Evolutionary conservation across 2,113 vertebrate species (phyloP).

Genomic region (Podocnemis expansa): DNA sequence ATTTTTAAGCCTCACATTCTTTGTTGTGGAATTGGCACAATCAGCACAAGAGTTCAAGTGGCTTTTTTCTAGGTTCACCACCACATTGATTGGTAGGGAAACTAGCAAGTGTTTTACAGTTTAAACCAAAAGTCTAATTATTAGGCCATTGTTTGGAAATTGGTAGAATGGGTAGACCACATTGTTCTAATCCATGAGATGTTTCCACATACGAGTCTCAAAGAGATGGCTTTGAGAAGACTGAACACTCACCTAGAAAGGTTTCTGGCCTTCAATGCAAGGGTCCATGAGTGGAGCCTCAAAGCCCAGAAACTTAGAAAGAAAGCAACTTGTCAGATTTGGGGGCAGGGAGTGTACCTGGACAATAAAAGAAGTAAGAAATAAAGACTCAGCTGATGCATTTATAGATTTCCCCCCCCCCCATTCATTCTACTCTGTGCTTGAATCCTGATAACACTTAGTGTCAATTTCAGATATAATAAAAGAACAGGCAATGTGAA

Average conservation of each 20-base stretch:
- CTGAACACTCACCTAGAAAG: background rate
- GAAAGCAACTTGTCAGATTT: background rate
- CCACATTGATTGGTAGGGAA: background rate
- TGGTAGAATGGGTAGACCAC: background rate
- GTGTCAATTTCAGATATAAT: background rate
- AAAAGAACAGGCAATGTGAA: background rate
- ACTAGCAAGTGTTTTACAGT: background rate
- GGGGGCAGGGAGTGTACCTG: background rate
- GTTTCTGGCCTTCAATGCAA: background rate
- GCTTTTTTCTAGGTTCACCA: background rate
- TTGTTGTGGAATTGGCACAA: background rate
- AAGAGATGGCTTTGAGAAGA: background rate
- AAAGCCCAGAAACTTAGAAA: background rate
- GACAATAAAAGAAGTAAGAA: background rate
- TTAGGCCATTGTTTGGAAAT: background rate
- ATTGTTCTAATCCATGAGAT: background rate
- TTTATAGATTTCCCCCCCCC: background rate
- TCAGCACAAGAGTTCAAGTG: no score
- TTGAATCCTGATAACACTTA: background rate
- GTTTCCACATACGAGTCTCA: background rate
- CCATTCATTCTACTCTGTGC: background rate
- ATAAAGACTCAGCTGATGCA: background rate
- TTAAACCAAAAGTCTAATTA: background rate
- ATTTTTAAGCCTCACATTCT: background rate
- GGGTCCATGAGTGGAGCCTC: background rate